Evolutionary conservation across 2,888 invertebrate species (phyloP), one percentile per base, ranked within the genome.

Genomic region (Mimumesa dahlbomi): DNA sequence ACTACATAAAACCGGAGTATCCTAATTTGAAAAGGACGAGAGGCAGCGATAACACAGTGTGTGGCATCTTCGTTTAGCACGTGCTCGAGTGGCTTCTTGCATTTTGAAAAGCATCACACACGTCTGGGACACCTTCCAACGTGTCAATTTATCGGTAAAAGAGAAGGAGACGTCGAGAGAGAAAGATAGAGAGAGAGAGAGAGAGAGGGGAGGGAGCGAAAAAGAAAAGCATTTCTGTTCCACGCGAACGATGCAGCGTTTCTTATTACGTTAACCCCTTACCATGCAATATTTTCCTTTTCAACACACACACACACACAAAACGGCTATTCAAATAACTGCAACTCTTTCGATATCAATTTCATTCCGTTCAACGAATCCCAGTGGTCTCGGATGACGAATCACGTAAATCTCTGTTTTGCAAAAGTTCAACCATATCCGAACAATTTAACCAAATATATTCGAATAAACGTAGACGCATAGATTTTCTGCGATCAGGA

Each of bases 51-150:
- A 68, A 72, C 48, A 25, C 38, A 48, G 45, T 14, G 45, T 11
- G 45, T 11, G 53, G n/a, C 42, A 38, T n/a, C 36, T 34, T 45
- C 31, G 54, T 40, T 43, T 43, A 53, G 65, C 68, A 72, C 67
- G 74, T 72, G 74, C 54, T 53, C 57, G 53, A 61, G 72, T 61
- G 49, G 21, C 38, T n/a, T 21, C 48, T 3, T 42, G 63, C 40
- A 72, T 59, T 56, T 59, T 50, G 49, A 65, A 9, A 54, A 48
- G 52, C 21, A n/a, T 45, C 34, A 34, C 50, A 61, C 36, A 36
- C 40, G 43, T 42, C 36, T 43, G 2, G 31, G 18, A 18, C 38
- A 9, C 31, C 22, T 57, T 52, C 2, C 42, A 36, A 45, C n/a
- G 11, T 25, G 36, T 31, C 34, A 34, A 63, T 52, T n/a, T 45